Base-by-base conservation (phyloP, 2,888 invertebrate genomes). In the Hirtodrosophila histrioides region DNA sequence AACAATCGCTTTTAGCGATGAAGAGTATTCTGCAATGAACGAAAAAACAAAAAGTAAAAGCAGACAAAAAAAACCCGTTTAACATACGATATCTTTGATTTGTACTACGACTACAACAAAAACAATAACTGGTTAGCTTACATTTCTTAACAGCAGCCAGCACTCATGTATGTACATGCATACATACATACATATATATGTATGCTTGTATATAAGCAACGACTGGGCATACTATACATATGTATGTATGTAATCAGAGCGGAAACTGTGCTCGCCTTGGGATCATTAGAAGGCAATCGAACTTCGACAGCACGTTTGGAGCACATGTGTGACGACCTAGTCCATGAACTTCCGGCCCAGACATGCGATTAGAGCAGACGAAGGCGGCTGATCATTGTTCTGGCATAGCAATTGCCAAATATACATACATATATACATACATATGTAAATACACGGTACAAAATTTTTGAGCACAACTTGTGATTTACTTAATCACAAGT, bases 101-200 rank as follows among this genome's bases (percentile, higher is more conserved):
- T 45, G 8, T 41, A 12, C 39, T 35, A 33, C 17, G 17, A 45
- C 46, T 50, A 2, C 17, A 17, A 45, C 27, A 6, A 27, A 27
- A 5, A 50, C 39, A 43, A 17, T 71, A 75, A 75, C 75, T 61
- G 77, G 75, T 75, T 72, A 51, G 72, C 45, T 58, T 29, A 61
- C 55, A 76, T 70, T 75, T 63, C 37, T 60, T 23, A 53, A 40
- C 23, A 24, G 49, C 29, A 50, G 44, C 9, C 8, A 46, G 27
- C 27, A 17, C 17, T 17, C 17, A 17, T 17, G 17, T 17, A 17
- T n/a, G n/a, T n/a, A n/a, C n/a, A n/a, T n/a, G n/a, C 17, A 17
- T 17, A 17, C 1, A 2, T 17, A 17, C 5, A n/a, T n/a, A n/a
- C n/a, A n/a, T 27, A 27, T 27, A 3, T 29, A 24, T 39, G 36